Percentiles rank a stretch among this genome's conserved stretches.
Conservation (phyloP, 1,140 invertebrate species). For the Caenorhabditis remanei region DNA sequence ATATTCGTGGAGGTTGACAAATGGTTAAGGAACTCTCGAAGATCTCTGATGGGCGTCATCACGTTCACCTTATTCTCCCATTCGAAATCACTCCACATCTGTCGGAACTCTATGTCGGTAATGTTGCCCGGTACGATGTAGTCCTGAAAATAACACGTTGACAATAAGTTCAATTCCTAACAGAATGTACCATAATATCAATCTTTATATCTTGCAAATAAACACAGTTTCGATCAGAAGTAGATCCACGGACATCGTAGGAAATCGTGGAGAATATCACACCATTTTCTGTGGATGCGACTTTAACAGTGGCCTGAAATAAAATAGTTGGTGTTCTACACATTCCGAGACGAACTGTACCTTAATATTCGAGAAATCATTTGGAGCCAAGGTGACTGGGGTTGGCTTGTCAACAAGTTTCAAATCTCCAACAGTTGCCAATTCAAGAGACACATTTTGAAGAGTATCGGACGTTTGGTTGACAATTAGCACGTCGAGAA, state of each 20-base stretch:
- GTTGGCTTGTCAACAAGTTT: slow-evolving; percentile 97
- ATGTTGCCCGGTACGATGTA: slow-evolving; percentile 97
- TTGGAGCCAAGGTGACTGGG: slow-evolving; percentile 92
- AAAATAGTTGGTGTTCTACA: background rate
- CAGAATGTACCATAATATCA: slow-evolving; percentile 88
- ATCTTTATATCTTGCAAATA: slow-evolving; percentile 99
- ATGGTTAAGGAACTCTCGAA: slow-evolving; percentile 92
- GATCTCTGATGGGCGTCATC: slow-evolving; percentile 91
- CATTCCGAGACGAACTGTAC: slow-evolving; percentile 79
- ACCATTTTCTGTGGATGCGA: slow-evolving; percentile 96
- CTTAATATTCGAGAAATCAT: slow-evolving; percentile 97
- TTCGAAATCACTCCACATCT: slow-evolving; percentile 99
- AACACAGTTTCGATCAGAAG: slow-evolving; percentile 94
- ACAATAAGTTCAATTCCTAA: background rate
- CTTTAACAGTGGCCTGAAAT: slow-evolving; percentile 78
- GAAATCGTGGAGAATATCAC: slow-evolving; percentile 99
- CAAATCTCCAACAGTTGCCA: slow-evolving; percentile 94
- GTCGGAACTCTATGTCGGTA: slow-evolving; percentile 93
- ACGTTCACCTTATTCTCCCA: slow-evolving; percentile 99
- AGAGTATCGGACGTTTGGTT: slow-evolving; percentile 97
- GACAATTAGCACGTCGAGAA: slow-evolving; percentile 94
- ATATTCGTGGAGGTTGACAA: slow-evolving; percentile 96
- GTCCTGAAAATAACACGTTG: slow-evolving; percentile 81
- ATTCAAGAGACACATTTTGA: slow-evolving; percentile 96
- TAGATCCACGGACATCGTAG: slow-evolving; percentile 83